Conservation (phyloP, 2,113 vertebrate genomes). For the Regulus satrapa region DNA sequence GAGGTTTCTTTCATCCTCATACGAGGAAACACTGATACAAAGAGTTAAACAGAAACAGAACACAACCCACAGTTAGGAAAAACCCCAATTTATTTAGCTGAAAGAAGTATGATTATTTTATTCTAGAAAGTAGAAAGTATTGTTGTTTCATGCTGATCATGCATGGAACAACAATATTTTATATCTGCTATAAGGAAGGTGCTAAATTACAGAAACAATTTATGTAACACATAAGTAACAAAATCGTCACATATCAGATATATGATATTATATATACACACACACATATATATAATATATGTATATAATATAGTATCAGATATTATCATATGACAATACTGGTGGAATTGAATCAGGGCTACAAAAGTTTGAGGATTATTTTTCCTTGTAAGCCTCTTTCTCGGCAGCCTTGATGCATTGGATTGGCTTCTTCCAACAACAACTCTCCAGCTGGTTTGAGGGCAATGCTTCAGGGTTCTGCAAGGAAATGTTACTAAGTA, state of each 20-base stretch:
- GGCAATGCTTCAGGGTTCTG: not conserved
- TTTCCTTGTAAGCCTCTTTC: not conserved
- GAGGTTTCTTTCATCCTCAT: not conserved
- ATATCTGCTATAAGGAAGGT: not conserved
- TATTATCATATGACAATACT: too few relatives aligned
- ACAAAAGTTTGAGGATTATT: not conserved
- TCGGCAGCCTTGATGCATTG: not conserved
- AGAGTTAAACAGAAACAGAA: not conserved
- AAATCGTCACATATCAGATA: not conserved
- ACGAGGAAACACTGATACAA: not conserved
- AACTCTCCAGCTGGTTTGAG: not conserved
- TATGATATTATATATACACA: too few relatives aligned
- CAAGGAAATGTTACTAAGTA: not conserved
- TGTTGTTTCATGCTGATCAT: not conserved
- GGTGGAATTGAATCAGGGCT: not conserved
- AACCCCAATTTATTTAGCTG: not conserved
- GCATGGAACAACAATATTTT: not conserved
- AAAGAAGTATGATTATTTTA: not conserved
- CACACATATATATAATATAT: too few relatives aligned
- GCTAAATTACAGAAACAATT: not conserved
- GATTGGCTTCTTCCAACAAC: not conserved
- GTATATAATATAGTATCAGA: too few relatives aligned
- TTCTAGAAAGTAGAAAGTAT: not conserved
- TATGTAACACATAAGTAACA: not conserved
- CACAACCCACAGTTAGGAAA: not conserved